A percentile compares a stretch with the other conserved stretches of the same genome.
Evolutionary conservation across 2,797 vertebrate species (phyloP).

Genomic region (Pangasius krempfi): DNA sequence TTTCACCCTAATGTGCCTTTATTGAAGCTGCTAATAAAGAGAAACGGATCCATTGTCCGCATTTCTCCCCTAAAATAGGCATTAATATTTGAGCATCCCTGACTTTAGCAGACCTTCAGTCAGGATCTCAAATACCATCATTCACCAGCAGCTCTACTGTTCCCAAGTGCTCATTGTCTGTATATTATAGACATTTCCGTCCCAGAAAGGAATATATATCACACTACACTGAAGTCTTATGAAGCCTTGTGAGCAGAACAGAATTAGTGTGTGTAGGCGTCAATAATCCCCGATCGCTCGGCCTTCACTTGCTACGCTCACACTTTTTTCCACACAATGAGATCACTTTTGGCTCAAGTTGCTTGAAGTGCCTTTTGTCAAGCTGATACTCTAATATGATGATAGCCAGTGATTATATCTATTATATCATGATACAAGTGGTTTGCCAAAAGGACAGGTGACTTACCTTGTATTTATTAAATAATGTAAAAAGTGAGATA

Average conservation of each 20-base stretch:
- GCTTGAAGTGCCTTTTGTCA: constrained; percentile 34
- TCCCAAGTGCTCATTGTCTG: constrained; percentile 9
- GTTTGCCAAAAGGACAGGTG: background rate
- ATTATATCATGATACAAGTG: background rate
- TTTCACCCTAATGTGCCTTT: constrained; percentile 27
- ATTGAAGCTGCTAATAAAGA: constrained; percentile 32
- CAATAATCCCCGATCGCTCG: background rate
- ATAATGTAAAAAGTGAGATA: background rate
- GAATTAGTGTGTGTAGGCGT: constrained; percentile 1
- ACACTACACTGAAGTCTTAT: background rate
- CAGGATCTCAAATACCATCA: background rate
- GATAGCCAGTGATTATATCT: constrained; percentile 3
- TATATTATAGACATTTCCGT: background rate
- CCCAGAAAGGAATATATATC: background rate
- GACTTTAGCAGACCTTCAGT: background rate
- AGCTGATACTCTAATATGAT: constrained; percentile 26
- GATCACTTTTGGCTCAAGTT: constrained; percentile 32
- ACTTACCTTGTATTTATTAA: constrained; percentile 1
- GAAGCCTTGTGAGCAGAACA: background rate
- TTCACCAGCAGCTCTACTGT: background rate
- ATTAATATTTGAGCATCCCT: constrained; percentile 21
- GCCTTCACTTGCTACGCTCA: constrained; percentile 4
- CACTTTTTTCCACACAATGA: background rate
- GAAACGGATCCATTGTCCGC: background rate
- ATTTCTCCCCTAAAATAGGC: background rate